Conservation (phyloP, 2,888 invertebrate species). For the Protodeltote pygarga region DNA sequence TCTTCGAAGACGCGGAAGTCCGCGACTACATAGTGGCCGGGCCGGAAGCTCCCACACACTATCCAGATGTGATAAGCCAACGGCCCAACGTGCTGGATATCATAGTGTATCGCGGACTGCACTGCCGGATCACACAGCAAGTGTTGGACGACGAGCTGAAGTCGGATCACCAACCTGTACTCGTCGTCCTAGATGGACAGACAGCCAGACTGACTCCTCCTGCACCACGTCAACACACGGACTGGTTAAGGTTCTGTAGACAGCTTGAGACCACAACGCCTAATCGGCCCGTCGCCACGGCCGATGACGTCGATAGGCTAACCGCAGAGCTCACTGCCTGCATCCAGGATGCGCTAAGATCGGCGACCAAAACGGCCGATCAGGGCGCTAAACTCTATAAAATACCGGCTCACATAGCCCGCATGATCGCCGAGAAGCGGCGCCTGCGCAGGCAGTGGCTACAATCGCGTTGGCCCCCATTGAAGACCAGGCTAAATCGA, state of each 20-base stretch:
- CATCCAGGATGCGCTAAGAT: not conserved
- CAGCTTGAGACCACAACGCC: not conserved
- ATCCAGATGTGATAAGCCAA: too few relatives aligned
- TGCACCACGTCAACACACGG: not conserved
- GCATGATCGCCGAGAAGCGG: not conserved
- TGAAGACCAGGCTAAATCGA: not conserved
- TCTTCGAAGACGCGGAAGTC: not conserved
- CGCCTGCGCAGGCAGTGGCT: not conserved
- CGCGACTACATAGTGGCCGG: not conserved
- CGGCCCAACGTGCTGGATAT: too few relatives aligned
- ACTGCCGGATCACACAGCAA: not conserved
- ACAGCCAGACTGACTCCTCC: not conserved
- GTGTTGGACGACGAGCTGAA: not conserved
- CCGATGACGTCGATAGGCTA: not conserved
- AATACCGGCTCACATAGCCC: not conserved
- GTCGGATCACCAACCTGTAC: not conserved
- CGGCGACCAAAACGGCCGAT: constrained; percentile 2
- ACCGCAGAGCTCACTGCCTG: constrained; percentile 23
- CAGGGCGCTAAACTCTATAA: not conserved
- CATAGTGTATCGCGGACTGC: too few relatives aligned
- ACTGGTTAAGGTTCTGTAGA: not conserved
- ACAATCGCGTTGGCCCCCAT: not conserved
- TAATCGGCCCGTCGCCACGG: not conserved
- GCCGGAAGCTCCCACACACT: not conserved
- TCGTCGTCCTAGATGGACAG: not conserved